Percentiles rank a stretch among this genome's conserved stretches.
phyloP scores from a whole-genome alignment of 2,888 invertebrate species.

The Drosophila eohydei region DNA sequence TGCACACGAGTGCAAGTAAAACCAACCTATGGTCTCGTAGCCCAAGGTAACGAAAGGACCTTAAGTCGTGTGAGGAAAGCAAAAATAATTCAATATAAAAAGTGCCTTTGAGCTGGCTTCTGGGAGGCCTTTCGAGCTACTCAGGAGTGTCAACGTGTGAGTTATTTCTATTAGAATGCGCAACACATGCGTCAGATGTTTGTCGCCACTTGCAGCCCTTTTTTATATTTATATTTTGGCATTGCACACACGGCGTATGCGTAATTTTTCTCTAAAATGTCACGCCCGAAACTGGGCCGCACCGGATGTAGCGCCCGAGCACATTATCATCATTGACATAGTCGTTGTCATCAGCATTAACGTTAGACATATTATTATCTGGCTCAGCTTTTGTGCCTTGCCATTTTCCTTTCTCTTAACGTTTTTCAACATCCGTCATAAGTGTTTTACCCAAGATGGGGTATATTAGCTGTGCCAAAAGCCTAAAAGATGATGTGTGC shows the following conservation, averaged over 20 bases:
- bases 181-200: constrained; percentile 58
- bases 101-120: constrained; percentile 19
- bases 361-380: constrained; percentile 65
- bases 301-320: constrained; percentile 24
- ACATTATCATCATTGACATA: constrained; percentile 42
- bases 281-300: constrained; percentile 40
- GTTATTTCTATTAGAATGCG: constrained; percentile 62
- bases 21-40: background rate
- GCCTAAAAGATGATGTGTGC: background rate
- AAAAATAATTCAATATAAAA: constrained; percentile 68
- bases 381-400: constrained; percentile 30
- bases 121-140: constrained; percentile 4
- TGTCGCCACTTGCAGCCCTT: constrained; percentile 59
- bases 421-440: constrained; percentile 34
- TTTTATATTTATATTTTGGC: constrained; percentile 25
- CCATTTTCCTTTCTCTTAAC: constrained; percentile 13
- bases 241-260: constrained; percentile 55
- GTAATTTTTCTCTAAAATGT: constrained; percentile 44
- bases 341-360: constrained; percentile 66
- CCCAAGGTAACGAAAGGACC: constrained; percentile 27
- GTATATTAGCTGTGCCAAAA: constrained; percentile 3
- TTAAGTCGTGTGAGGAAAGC: constrained; percentile 24
- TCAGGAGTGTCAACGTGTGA: constrained; percentile 49
- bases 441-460: background rate
- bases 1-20: background rate